phyloP scores from a whole-genome alignment of 2,888 invertebrate species.

The Caenorhabditis wallacei region DNA sequence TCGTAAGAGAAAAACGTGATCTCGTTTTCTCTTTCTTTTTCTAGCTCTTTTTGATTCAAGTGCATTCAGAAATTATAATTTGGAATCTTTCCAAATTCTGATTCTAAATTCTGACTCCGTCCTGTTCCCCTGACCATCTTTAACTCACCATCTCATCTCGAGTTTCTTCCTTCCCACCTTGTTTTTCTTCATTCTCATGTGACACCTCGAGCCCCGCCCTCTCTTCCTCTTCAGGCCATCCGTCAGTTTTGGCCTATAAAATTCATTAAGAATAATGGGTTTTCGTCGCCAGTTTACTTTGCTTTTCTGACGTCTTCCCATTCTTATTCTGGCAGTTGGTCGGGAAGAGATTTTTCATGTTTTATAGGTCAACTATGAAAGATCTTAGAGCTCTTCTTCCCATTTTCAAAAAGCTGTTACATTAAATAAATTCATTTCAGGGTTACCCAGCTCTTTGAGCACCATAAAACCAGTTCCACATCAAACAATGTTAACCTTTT shows the following conservation, averaged over 20 bases:
- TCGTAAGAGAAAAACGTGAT: too few relatives aligned
- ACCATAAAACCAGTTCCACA: not conserved
- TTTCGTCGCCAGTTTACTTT: constrained; percentile 26
- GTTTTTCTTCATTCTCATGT: constrained; percentile 2
- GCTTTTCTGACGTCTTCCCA: not conserved
- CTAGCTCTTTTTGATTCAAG: too few relatives aligned
- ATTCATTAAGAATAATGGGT: constrained; percentile 63
- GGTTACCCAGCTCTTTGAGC: constrained; percentile 42
- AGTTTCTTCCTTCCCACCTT: constrained; percentile 11
- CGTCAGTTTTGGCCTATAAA: constrained; percentile 45
- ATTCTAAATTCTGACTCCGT: too few relatives aligned
- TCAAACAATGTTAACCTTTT: constrained; percentile 13
- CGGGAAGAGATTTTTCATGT: not conserved
- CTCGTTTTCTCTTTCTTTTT: too few relatives aligned
- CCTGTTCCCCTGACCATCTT: too few relatives aligned
- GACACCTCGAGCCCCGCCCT: constrained; percentile 21
- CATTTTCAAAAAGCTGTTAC: not conserved
- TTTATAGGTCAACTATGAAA: not conserved
- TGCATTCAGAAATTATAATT: too few relatives aligned
- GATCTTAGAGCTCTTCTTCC: not conserved
- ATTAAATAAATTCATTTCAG: constrained; percentile 20
- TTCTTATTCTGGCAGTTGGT: not conserved
- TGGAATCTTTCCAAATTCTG: too few relatives aligned
- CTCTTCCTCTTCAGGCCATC: constrained; percentile 21
- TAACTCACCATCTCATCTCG: not conserved